phyloP scores from a whole-genome alignment of 2,888 invertebrate genomes.

The Drosophila sordidapex region DNA sequence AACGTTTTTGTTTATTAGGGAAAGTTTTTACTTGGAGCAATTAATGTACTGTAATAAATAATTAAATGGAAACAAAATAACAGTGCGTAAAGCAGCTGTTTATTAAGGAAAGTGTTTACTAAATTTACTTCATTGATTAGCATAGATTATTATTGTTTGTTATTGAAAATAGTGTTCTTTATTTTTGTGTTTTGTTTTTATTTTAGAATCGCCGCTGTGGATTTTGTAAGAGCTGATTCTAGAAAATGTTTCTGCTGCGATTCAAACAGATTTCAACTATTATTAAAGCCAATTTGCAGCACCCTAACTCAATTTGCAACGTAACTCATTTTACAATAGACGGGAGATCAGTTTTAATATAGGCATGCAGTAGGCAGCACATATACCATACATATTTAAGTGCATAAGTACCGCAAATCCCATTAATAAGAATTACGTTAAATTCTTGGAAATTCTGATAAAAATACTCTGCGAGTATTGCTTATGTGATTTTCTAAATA shows the following conservation, averaged over 20 bases:
- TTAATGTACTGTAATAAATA: background rate
- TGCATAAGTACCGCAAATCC: constrained; percentile 2
- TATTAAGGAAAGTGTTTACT: constrained; percentile 30
- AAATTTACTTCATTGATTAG: background rate
- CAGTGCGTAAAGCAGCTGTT: background rate
- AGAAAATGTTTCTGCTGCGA: constrained; percentile 12
- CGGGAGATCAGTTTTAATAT: constrained; percentile 1
- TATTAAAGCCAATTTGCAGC: constrained; percentile 28
- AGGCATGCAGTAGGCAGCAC: background rate
- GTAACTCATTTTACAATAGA: constrained; percentile 32
- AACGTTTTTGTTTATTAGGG: constrained; percentile 9
- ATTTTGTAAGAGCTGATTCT: constrained; percentile 9
- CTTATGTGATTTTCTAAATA: background rate
- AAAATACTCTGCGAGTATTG: constrained; percentile 28
- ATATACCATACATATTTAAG: constrained; percentile 4
- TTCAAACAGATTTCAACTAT: constrained; percentile 16
- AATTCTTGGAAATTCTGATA: constrained; percentile 10
- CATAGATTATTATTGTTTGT: constrained; percentile 12
- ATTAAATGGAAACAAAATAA: background rate
- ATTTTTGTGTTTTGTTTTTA: constrained; percentile 13
- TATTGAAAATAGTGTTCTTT: constrained; percentile 9
- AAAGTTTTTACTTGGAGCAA: constrained; percentile 30
- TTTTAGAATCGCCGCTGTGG: background rate
- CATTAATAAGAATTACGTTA: background rate
- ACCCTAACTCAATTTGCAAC: constrained; percentile 32